Percentiles rank a stretch among this genome's conserved stretches.
phyloP scores from a whole-genome alignment of 2,113 vertebrate genomes.

The Athene cunicularia region DNA sequence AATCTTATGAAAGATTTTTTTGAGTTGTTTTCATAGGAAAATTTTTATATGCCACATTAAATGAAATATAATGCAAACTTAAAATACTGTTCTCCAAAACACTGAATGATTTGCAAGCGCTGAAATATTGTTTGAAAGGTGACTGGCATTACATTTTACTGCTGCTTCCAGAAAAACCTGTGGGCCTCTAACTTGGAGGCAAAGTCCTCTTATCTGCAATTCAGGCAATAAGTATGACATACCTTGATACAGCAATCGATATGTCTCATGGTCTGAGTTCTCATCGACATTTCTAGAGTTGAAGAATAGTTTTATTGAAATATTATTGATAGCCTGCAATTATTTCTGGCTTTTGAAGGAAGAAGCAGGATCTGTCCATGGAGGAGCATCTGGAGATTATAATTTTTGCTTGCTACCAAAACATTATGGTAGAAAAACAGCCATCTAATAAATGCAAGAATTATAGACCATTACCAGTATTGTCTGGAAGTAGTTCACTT shows the following conservation, averaged over 20 bases:
- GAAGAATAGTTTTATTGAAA: background rate
- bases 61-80: background rate
- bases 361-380: background rate
- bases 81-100: background rate
- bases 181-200: background rate
- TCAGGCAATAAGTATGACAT: background rate
- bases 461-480: background rate
- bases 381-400: background rate
- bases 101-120: background rate
- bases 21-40: background rate
- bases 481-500: background rate
- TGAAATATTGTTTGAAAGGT: background rate
- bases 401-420: constrained; percentile 13
- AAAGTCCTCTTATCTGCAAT: background rate
- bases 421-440: background rate
- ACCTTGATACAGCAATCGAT: background rate
- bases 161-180: constrained; percentile 15
- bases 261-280: background rate
- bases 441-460: background rate
- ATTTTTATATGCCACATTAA: background rate
- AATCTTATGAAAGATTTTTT: background rate
- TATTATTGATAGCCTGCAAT: background rate
- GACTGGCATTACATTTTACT: background rate
- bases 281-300: background rate
- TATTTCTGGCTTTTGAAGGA: background rate